Evolutionary conservation across 1,140 invertebrate genomes (phyloP).

Genomic region (Gryon sp.): DNA sequence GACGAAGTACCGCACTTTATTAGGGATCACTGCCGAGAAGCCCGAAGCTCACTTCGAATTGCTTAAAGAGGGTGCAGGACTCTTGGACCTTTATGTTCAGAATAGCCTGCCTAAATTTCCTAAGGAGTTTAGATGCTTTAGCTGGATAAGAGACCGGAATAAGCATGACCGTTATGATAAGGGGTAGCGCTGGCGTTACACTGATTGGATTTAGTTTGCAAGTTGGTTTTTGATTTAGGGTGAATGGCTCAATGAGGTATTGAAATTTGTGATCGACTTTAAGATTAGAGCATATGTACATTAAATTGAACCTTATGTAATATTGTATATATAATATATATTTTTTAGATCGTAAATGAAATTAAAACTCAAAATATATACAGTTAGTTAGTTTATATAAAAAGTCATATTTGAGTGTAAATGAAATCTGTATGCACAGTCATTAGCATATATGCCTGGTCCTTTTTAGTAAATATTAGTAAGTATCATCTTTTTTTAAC

Average conservation of each 20-base stretch:
- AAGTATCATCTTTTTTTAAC: no score
- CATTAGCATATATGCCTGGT: no score
- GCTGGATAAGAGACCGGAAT: constrained; percentile 12
- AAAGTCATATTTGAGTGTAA: no score
- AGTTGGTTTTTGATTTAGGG: constrained; percentile 12
- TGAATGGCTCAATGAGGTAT: not conserved
- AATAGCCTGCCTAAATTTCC: constrained; percentile 10
- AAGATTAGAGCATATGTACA: not conserved
- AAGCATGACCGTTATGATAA: constrained; percentile 29
- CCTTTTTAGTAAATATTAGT: no score
- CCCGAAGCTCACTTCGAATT: not conserved
- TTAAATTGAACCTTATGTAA: no score
- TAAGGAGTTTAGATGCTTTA: constrained; percentile 11
- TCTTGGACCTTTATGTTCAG: constrained; percentile 15
- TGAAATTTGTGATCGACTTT: not conserved
- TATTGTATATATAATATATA: no score
- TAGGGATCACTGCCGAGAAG: constrained; percentile 24
- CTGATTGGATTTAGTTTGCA: constrained; percentile 20
- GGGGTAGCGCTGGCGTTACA: not conserved
- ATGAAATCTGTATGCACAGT: no score
- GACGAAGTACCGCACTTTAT: constrained; percentile 35
- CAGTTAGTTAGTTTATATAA: no score
- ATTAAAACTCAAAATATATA: no score
- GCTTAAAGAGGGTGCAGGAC: constrained; percentile 26
- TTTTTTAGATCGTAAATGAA: no score